Percentiles rank a stretch among this genome's conserved stretches.
phyloP scores from a whole-genome alignment of 2,797 vertebrate genomes.

The Gymnothorax reevesii region DNA sequence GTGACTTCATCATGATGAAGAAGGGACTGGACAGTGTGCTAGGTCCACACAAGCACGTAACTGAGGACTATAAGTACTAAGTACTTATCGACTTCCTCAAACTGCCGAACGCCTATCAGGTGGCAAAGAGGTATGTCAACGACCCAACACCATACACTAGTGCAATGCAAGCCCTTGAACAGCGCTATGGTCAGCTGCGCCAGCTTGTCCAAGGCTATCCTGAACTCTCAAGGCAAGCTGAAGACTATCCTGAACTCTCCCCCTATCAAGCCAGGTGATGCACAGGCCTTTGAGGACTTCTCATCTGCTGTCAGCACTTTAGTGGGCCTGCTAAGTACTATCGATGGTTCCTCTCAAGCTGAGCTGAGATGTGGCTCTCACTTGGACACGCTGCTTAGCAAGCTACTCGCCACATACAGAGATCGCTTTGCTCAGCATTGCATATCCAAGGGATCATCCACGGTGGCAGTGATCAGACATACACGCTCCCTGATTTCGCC shows the following conservation, averaged over 20 bases:
- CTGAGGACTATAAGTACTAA: constrained; percentile 34
- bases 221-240: constrained; percentile 24
- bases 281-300: constrained; percentile 26
- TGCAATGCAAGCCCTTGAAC: constrained; percentile 15
- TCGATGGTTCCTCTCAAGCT: background rate
- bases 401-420: constrained; percentile 30
- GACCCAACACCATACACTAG: constrained; percentile 14
- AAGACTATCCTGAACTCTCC: constrained; percentile 22
- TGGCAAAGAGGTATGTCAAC: constrained; percentile 32
- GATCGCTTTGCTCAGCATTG: constrained; percentile 32
- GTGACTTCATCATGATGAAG: constrained; percentile 30
- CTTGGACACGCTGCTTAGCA: constrained; percentile 21
- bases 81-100: too few relatives aligned
- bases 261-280: too few relatives aligned
- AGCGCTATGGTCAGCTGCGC: constrained; percentile 26
- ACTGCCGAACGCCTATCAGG: too few relatives aligned
- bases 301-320: background rate
- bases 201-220: too few relatives aligned
- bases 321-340: background rate
- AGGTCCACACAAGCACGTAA: constrained; percentile 21
- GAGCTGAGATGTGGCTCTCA: constrained; percentile 30
- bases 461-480: constrained; percentile 13
- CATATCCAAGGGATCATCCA: constrained; percentile 29
- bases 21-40: constrained; percentile 37
- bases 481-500: constrained; percentile 3